Percentiles rank a stretch among this genome's conserved stretches.
phyloP scores from a whole-genome alignment of 2,113 vertebrate genomes.

The Oncorhynchus kisutch region DNA sequence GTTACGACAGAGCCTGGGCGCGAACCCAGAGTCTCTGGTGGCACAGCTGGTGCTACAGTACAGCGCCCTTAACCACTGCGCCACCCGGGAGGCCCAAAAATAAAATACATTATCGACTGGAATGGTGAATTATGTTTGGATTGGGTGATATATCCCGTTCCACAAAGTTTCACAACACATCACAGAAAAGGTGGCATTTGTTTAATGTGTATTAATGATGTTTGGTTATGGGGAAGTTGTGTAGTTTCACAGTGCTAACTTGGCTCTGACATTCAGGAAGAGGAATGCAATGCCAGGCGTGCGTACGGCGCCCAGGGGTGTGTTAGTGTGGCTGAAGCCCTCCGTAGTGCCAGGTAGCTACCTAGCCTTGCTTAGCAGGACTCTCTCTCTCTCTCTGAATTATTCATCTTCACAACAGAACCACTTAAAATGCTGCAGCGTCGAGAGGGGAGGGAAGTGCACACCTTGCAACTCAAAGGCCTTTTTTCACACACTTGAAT shows the following conservation, averaged over 20 bases:
- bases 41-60: too few relatives aligned
- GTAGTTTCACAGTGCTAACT: slow-evolving; percentile 11
- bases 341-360: slow-evolving; percentile 32
- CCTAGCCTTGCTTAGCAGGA: slow-evolving; percentile 21
- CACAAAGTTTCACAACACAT: slow-evolving; percentile 47
- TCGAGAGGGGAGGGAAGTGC: slow-evolving; percentile 43
- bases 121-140: slow-evolving; percentile 36
- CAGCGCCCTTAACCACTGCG: too few relatives aligned
- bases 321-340: slow-evolving; percentile 16
- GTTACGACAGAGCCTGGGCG: too few relatives aligned
- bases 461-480: slow-evolving; percentile 59
- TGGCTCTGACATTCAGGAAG: slow-evolving; percentile 25
- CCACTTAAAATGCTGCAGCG: slow-evolving; percentile 45
- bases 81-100: too few relatives aligned
- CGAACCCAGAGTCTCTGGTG: too few relatives aligned
- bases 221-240: slow-evolving; percentile 3
- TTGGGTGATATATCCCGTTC: slow-evolving; percentile 39
- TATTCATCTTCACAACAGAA: slow-evolving; percentile 58
- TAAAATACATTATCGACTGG: too few relatives aligned
- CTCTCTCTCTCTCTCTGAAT: slow-evolving; percentile 38
- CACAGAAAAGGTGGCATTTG: slow-evolving; percentile 49
- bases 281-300: slow-evolving; percentile 9
- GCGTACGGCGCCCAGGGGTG: not conserved
- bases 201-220: slow-evolving; percentile 48
- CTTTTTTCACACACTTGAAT: slow-evolving; percentile 61